These are phyloP conservation scores for Caenorhabditis latens DNA, from an alignment of 1,140 invertebrate genomes.

Conservation along the genomic window DNA sequence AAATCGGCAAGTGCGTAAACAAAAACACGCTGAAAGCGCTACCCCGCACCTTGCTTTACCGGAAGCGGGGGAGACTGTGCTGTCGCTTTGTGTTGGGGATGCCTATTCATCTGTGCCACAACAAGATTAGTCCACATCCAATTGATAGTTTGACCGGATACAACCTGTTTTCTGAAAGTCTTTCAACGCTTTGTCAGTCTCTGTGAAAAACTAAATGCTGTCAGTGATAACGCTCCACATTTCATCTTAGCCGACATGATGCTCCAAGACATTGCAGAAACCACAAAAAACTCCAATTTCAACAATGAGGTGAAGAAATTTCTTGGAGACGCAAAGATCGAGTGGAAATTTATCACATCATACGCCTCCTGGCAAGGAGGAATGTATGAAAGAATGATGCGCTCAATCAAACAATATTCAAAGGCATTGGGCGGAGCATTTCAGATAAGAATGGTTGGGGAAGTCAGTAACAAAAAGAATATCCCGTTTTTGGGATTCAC, in stretches of 20 bases:
- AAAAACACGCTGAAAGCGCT: no score
- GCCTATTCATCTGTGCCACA: conserved; percentile 29
- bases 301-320: neutral
- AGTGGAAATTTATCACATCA: neutral
- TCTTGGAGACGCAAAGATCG: neutral
- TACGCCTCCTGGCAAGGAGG: conserved; percentile 35
- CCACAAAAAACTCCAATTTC: neutral
- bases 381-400: conserved; percentile 26
- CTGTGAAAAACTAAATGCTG: neutral
- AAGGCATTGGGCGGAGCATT: neutral
- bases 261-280: neutral
- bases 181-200: neutral
- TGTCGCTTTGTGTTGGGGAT: neutral
- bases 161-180: conserved; percentile 24
- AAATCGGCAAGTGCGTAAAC: no score
- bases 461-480: no score
- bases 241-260: neutral
- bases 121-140: conserved; percentile 54
- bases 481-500: no score
- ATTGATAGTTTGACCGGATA: neutral
- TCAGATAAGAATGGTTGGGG: no score
- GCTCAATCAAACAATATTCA: conserved; percentile 12
- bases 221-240: conserved; percentile 41
- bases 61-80: no score
- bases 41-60: no score